Evolutionary conservation across 2,888 invertebrate genomes (phyloP).

Genomic region (Thecophora atra): DNA sequence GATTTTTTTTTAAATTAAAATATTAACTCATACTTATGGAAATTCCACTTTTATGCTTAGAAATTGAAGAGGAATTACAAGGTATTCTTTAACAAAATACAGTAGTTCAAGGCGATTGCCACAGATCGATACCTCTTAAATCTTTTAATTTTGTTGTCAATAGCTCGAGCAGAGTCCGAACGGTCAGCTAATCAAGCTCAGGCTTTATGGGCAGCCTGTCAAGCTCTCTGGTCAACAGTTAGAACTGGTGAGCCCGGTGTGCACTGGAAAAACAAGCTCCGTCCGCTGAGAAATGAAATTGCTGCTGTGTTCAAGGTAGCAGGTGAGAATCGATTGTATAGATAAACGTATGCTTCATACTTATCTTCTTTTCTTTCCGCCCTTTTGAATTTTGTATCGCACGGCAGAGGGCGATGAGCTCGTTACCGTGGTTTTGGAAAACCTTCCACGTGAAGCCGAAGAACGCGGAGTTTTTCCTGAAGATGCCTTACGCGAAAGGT

Average conservation of each 20-base stretch:
- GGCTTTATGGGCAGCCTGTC: constrained; percentile 93
- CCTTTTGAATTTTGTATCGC: neutral
- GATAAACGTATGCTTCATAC: neutral
- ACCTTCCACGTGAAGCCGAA: constrained; percentile 80
- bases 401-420: constrained; percentile 77
- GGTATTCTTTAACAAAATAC: constrained; percentile 52
- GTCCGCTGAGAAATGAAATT: constrained; percentile 76
- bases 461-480: constrained; percentile 89
- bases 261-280: constrained; percentile 70
- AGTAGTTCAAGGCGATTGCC: constrained; percentile 9
- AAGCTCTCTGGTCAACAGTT: constrained; percentile 82
- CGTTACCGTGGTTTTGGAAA: constrained; percentile 78
- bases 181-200: constrained; percentile 82
- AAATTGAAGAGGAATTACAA: constrained; percentile 64
- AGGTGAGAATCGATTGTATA: constrained; percentile 67
- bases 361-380: neutral
- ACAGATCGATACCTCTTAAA: neutral
- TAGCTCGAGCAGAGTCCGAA: constrained; percentile 79
- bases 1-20: constrained; percentile 5
- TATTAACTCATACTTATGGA: neutral
- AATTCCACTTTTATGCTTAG: constrained; percentile 53
- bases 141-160: neutral
- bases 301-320: constrained; percentile 79
- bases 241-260: constrained; percentile 71
- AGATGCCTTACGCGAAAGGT: constrained; percentile 84